Evolutionary conservation across 2,797 vertebrate genomes (phyloP).

Genomic region (Psittacula echo): DNA sequence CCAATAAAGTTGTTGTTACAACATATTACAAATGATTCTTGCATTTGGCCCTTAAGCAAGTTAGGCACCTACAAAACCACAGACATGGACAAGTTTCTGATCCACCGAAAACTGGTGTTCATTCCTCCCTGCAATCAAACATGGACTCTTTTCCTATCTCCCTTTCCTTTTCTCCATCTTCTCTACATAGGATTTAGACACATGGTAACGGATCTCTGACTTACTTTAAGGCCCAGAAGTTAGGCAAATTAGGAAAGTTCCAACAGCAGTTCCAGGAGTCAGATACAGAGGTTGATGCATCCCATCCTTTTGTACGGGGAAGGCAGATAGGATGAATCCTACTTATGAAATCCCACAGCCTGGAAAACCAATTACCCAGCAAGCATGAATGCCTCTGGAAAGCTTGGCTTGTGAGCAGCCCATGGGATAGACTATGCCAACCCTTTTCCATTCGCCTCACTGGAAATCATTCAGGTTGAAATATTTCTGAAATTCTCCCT

Average conservation of each 20-base stretch:
- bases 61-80: neutral
- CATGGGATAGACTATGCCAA: neutral
- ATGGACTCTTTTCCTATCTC: neutral
- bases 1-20: conserved; percentile 20
- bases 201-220: neutral
- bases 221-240: neutral
- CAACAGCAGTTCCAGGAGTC: neutral
- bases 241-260: neutral
- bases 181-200: neutral
- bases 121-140: neutral
- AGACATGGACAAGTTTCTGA: neutral
- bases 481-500: neutral
- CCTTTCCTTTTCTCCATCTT: neutral
- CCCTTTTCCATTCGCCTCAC: neutral
- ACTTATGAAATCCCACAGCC: neutral
- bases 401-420: neutral
- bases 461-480: conserved; percentile 3
- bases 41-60: neutral
- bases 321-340: neutral
- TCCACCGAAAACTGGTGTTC: neutral
- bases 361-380: neutral
- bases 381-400: neutral
- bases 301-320: neutral
- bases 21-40: neutral
- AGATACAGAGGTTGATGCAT: neutral